Base-by-base conservation (phyloP, 2,113 vertebrate species). In the Jaculus jaculus region DNA sequence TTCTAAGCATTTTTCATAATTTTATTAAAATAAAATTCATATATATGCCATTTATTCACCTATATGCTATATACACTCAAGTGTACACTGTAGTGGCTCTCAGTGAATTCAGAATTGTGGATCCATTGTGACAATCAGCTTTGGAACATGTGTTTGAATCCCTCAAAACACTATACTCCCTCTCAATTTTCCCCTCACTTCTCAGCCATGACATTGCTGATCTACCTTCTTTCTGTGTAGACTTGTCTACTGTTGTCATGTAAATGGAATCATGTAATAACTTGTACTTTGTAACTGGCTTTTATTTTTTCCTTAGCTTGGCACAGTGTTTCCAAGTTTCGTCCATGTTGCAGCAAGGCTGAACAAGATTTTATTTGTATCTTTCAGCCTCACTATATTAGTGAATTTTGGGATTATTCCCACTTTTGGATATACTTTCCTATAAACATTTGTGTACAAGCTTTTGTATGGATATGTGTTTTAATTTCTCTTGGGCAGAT, bases 401-500 rank as follows among this genome's bases (percentile, higher is more conserved):
- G 39, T 79, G 24, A 94, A 79, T 26, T 39, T 83, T 73, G 60
- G 21, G 17, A 4, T 77, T 83, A n/a, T 93, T 87, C 86, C 20
- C 18, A 54, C 2, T 21, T 63, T 80, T 39, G 5, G 9, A 63
- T 79, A 24, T 78, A 47, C 66, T 8, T 47, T 34, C 7, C 15
- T n/a, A 30, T 39, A 21, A 72, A 68, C 21, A 82, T 71, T 92
- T 37, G 24, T 60, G 11, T 66, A 30, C 17, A 72, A 28, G 3
- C n/a, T 60, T 89, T 93, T 78, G 89, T 30, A 21, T 86, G 18
- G 63, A 6, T 16, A 18, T 65, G 63, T 42, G 11, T 69, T 82
- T 94, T 93, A 28, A 65, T 85, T 47, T 92, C 54, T 89, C 68
- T 65, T 24, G 51, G n/a, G 13, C 74, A 39, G 68, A 79, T 68